Conservation (phyloP, 1,140 invertebrate genomes). For the Rhagoletis pomonella region DNA sequence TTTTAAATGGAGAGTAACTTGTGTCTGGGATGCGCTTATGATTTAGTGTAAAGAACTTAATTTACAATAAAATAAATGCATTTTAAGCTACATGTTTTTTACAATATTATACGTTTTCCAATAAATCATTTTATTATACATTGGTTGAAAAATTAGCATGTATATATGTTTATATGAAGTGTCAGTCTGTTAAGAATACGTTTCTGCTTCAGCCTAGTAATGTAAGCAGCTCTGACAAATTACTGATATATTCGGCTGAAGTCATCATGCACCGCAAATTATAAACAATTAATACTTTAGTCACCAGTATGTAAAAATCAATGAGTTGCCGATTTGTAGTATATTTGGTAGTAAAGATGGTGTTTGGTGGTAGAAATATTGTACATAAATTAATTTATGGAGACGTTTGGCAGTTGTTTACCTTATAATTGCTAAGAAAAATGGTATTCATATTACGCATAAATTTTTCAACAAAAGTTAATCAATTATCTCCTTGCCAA, state of each 20-base stretch:
- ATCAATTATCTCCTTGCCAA: background rate
- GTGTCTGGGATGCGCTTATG: background rate
- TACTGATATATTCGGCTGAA: background rate
- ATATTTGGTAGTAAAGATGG: background rate
- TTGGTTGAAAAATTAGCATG: background rate
- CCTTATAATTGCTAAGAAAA: background rate
- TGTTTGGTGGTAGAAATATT: background rate
- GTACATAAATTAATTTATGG: constrained; percentile 1
- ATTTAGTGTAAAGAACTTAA: background rate
- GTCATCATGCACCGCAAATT: background rate
- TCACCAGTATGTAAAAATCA: background rate
- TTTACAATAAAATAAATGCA: background rate
- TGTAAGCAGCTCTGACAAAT: background rate
- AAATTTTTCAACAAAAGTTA: background rate
- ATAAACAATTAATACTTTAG: background rate
- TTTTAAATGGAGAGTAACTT: background rate
- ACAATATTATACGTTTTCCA: background rate
- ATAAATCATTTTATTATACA: background rate
- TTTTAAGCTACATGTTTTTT: background rate
- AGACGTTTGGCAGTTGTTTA: background rate
- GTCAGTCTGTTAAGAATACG: background rate
- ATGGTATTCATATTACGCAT: background rate
- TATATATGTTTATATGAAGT: background rate
- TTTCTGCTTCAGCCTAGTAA: background rate
- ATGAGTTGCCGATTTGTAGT: background rate